Base-by-base conservation (phyloP, 2,797 vertebrate species). In the Sphaeramia orbicularis region DNA sequence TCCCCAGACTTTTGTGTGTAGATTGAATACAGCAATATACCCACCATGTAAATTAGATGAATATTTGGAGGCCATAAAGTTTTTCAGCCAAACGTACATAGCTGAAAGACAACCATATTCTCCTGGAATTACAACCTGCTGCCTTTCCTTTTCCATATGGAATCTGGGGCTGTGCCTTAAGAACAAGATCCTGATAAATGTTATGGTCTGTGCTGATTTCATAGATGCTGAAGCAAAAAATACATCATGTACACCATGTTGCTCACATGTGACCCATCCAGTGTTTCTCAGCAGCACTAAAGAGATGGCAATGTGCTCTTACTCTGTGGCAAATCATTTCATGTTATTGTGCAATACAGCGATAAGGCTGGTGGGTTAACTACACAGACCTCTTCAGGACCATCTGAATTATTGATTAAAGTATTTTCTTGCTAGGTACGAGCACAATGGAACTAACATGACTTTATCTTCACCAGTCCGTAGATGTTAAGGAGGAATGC, bases 1-100 rank as follows among this genome's bases (percentile, higher is more conserved):
- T 92, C 90, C 92, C 88, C 90, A 91, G 93, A 93, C 90, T 93
- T 92, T 92, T 83, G 80, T 84, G 85, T 90, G 88, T 84, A 74
- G 80, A 88, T 89, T 88, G 87, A 71, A 89, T 80, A 79, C 74
- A 80, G 76, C 74, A 76, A 83, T 77, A 87, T 83, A 80, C 43
- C 74, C 78, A 68, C 55, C 51, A 62, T 66, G 41, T 74, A 81
- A 79, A 84, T 63, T 40, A 79, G 56, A 71, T 72, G 76, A 79
- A 77, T 82, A 86, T 78, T 81, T 85, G 84, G 73, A 84, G 74
- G 77, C 85, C 74, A 84, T 80, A 73, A 81, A 78, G 72, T 83
- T 85, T 85, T 83, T 81, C 78, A 84, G 83, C 71, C 81, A 78
- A 86, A 79, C 80, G 83, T 82, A 90, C 69, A 88, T 62, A 57